Evolutionary conservation across 1,140 invertebrate genomes (phyloP).

Genomic region (Zaprionus gabonicus): DNA sequence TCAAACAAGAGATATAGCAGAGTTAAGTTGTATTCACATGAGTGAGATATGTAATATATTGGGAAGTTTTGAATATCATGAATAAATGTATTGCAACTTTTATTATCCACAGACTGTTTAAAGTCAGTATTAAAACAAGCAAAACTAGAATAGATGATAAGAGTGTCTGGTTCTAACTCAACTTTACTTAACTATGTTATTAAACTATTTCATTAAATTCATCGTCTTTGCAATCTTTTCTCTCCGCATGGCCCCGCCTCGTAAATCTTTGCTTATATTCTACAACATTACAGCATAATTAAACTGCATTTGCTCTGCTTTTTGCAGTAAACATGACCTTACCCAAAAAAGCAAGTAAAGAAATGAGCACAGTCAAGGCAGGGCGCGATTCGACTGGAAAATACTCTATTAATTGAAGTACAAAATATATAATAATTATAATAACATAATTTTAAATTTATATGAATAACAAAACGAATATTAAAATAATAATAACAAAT

Average conservation of each 20-base stretch:
- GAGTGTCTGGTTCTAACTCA: background rate
- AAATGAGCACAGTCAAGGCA: background rate
- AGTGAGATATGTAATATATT: slow-evolving; percentile 12
- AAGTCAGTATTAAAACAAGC: background rate
- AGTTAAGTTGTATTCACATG: slow-evolving; percentile 4
- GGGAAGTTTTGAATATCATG: background rate
- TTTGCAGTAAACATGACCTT: slow-evolving; percentile 43
- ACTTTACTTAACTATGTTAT: slow-evolving; percentile 32
- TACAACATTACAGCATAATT: slow-evolving; percentile 53
- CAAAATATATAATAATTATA: background rate
- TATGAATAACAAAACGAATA: no score
- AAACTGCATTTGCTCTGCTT: slow-evolving; percentile 43
- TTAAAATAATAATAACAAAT: background rate
- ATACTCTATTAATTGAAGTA: slow-evolving; percentile 10
- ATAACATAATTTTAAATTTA: no score
- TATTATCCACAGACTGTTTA: background rate
- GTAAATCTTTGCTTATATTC: slow-evolving; percentile 42
- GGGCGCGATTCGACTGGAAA: background rate
- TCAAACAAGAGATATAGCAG: background rate
- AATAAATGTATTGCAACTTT: background rate
- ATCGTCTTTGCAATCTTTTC: slow-evolving; percentile 13
- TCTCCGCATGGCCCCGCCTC: slow-evolving; percentile 7
- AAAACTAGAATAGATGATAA: background rate
- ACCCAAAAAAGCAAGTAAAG: slow-evolving; percentile 6
- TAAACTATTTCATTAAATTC: slow-evolving; percentile 31